phyloP scores from a whole-genome alignment of 2,888 invertebrate genomes.

The Notodonta ziczac region DNA sequence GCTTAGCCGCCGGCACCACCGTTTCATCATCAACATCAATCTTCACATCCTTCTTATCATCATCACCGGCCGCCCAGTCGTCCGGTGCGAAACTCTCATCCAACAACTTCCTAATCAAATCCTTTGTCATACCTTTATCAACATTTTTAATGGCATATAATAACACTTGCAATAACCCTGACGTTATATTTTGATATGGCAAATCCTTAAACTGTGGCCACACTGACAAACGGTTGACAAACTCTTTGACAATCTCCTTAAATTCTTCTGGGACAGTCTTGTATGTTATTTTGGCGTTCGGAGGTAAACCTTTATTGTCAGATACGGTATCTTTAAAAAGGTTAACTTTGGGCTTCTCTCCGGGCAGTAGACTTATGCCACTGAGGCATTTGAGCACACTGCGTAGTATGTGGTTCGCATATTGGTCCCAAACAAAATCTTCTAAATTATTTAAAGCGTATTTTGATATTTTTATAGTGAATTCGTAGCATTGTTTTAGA shows the following conservation, averaged over 20 bases:
- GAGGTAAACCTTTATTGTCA: constrained; percentile 63
- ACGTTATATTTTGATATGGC: constrained; percentile 88
- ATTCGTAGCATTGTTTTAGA: constrained; percentile 84
- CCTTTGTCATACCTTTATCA: constrained; percentile 81
- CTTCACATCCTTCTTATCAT: constrained; percentile 44
- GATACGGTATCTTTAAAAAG: constrained; percentile 58
- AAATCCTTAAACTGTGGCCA: constrained; percentile 93
- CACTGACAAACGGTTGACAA: constrained; percentile 84
- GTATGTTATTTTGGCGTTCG: constrained; percentile 71
- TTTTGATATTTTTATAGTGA: constrained; percentile 88
- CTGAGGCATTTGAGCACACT: constrained; percentile 88
- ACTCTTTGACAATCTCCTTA: constrained; percentile 86
- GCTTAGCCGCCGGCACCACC: constrained; percentile 24
- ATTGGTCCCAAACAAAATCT: constrained; percentile 91
- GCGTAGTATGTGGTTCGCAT: constrained; percentile 91
- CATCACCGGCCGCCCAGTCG: constrained; percentile 56
- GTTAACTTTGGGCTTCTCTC: constrained; percentile 73
- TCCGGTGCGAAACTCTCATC: constrained; percentile 86
- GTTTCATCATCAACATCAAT: constrained; percentile 31
- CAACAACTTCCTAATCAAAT: constrained; percentile 85
- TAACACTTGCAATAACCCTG: constrained; percentile 88
- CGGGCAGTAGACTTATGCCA: constrained; percentile 85
- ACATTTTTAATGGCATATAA: constrained; percentile 85
- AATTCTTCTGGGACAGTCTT: constrained; percentile 85
- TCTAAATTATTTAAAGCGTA: constrained; percentile 93